Base-by-base conservation (phyloP, 2,797 vertebrate genomes). In the Phaenicophaeus curvirostris region DNA sequence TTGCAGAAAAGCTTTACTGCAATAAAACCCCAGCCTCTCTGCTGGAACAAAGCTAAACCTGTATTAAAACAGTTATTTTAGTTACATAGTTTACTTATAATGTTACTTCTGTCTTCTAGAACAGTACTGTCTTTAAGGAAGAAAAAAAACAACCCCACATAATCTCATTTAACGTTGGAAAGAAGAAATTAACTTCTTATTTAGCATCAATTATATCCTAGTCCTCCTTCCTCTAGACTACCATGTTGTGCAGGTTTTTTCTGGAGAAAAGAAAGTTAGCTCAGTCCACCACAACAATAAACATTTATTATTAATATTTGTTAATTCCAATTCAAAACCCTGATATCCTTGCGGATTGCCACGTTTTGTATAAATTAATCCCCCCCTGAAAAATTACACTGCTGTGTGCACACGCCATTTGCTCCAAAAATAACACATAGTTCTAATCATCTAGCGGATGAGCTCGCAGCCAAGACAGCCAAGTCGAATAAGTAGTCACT, bases 401-500 rank as follows among this genome's bases (percentile, higher is more conserved):
- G 24, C 12, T 41, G 8, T 6, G 75, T 0, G 5, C 39, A 53
- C 15, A 41, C 0, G 0, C 4, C 66, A 54, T 61, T 87, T 79
- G 8, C 39, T 83, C 76, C 17, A 63, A 50, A 89, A 68, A 6
- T 30, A 80, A 78, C 84, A n/a, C 13, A 5, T 2, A 24, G 17
- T 35, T 76, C 53, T 61, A 3, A 25, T 84, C 8, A 11, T 46
- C 37, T 65, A 66, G 19, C 2, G 44, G 31, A 41, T 42, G 25
- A 86, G 23, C 53, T 65, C 30, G 19, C 3, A 62, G 46, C 37
- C 5, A 80, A 15, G 20, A n/a, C 31, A 58, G 73, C 15, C 59
- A 50, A 72, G 80, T 0, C 13, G 63, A 73, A 3, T 9, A 58
- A 69, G 39, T 62, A 57, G 33, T 39, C 58, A 50, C 48, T 58